Conservation (phyloP, 2,888 invertebrate genomes). For the Salpingus planirostris region DNA sequence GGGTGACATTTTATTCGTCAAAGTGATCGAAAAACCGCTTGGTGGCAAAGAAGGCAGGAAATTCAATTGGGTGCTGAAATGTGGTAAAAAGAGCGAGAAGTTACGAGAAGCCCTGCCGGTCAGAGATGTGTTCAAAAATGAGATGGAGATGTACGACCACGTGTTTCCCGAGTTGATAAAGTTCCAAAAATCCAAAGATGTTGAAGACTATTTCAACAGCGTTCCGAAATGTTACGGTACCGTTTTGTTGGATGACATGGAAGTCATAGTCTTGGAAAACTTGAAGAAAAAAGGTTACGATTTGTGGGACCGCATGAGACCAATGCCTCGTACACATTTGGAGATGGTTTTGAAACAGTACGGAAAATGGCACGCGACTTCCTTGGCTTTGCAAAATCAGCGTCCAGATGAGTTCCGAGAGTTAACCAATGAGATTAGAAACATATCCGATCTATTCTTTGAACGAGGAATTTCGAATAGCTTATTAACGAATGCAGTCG, state of each 20-base stretch:
- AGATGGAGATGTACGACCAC: conserved; percentile 11
- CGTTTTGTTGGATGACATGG: background rate
- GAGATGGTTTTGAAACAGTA: conserved; percentile 18
- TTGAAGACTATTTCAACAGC: conserved; percentile 1
- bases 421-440: no score
- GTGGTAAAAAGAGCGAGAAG: conserved; percentile 5
- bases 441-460: no score
- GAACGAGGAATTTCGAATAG: no score
- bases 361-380: conserved; percentile 21
- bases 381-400: conserved; percentile 19
- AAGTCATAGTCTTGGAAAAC: conserved; percentile 17
- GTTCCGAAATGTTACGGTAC: conserved; percentile 15
- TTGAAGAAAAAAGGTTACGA: conserved; percentile 12
- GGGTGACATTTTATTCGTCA: no score
- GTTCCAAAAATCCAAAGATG: no score
- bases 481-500: no score
- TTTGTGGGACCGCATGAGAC: conserved; percentile 5
- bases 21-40: no score
- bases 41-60: no score
- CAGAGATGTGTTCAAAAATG: conserved; percentile 9
- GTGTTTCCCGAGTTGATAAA: no score
- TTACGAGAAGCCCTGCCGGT: conserved; percentile 7
- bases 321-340: conserved; percentile 18
- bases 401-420: no score
- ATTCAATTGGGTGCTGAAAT: conserved; percentile 10